These are phyloP conservation scores for Petrolisthes manimaculis DNA, from an alignment of 2,888 invertebrate genomes.

Conservation along the genomic window DNA sequence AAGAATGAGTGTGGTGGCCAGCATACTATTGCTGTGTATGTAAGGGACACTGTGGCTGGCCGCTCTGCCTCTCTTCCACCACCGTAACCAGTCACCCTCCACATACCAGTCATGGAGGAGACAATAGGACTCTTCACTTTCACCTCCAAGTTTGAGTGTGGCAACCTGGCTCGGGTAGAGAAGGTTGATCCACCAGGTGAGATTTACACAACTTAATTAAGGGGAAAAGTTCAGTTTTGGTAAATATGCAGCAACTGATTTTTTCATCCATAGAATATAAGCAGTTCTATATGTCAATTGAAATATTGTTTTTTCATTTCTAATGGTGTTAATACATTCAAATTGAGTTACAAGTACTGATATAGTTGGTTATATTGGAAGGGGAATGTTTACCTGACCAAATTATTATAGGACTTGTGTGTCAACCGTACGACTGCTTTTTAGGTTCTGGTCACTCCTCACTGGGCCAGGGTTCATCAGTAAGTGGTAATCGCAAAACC, in stretches of 20 bases:
- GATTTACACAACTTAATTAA: not conserved
- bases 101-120: conserved; percentile 58
- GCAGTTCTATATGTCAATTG: too few species aligned
- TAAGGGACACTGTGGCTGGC: conserved; percentile 5
- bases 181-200: conserved; percentile 70
- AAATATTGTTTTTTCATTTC: too few species aligned
- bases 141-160: conserved; percentile 90
- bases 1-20: not conserved
- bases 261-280: too few species aligned
- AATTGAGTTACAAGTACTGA: too few species aligned
- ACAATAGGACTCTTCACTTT: conserved; percentile 80
- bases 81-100: not conserved
- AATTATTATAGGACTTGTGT: too few species aligned
- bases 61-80: not conserved
- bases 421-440: not conserved
- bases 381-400: too few species aligned
- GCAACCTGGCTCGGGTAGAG: conserved; percentile 87
- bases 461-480: conserved; percentile 14
- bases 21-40: conserved; percentile 12
- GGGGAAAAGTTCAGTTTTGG: too few species aligned
- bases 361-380: too few species aligned
- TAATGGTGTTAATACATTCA: too few species aligned
- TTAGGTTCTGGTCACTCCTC: not conserved
- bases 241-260: too few species aligned
- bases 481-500: conserved; percentile 38